These are phyloP conservation scores for Pemphigus obesinymphae DNA, from an alignment of 1,140 invertebrate species.

Conservation along the genomic window DNA sequence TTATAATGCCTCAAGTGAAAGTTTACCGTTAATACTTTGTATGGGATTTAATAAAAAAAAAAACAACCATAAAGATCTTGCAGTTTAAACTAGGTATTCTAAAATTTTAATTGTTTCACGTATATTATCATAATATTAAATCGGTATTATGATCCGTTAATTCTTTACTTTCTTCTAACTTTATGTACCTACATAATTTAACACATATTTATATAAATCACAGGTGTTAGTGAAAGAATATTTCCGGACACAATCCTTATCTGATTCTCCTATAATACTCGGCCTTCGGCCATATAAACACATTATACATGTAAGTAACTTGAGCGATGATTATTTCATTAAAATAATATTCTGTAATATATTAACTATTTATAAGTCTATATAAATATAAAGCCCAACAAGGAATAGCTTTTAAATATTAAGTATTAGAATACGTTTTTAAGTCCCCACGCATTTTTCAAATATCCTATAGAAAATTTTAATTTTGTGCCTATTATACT, in stretches of 20 bases:
- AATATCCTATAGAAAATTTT: too few relatives aligned
- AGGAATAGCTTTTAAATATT: neutral
- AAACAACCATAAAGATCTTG: neutral
- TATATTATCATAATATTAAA: constrained; percentile 7
- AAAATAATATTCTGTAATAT: neutral
- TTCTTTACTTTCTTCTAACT: constrained; percentile 17
- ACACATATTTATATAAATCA: neutral
- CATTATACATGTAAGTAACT: neutral
- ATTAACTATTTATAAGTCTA: neutral
- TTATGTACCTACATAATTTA: neutral
- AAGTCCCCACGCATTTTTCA: too few relatives aligned
- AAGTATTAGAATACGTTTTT: too few relatives aligned
- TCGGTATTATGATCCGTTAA: constrained; percentile 15
- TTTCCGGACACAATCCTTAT: neutral
- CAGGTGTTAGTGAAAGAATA: neutral
- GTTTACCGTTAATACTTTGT: neutral
- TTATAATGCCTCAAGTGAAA: neutral
- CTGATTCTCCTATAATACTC: neutral
- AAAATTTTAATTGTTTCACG: constrained; percentile 2
- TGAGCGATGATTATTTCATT: neutral
- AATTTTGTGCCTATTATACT: too few relatives aligned
- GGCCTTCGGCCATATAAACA: neutral
- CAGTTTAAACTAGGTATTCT: neutral
- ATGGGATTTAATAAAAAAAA: neutral
- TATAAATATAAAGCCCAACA: neutral